Conservation (phyloP, 2,888 invertebrate genomes). For the Amiota mariae region DNA sequence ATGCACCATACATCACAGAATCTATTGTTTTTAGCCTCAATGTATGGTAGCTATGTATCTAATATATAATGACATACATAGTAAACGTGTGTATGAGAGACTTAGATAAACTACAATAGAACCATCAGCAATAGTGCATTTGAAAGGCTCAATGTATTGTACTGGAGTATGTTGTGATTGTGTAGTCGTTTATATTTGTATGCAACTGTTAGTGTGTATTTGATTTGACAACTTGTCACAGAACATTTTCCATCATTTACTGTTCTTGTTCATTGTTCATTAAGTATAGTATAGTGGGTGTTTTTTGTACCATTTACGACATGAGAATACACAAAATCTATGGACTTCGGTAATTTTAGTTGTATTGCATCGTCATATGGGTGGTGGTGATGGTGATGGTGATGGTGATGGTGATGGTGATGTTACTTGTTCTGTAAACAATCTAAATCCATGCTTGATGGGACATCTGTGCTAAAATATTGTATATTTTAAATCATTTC, state of each 20-base stretch:
- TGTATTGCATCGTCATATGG: background rate
- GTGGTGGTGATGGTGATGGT: too few relatives aligned
- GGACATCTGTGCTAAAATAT: background rate
- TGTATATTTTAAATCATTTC: background rate
- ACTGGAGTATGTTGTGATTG: background rate
- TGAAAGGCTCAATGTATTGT: background rate
- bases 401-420: too few relatives aligned
- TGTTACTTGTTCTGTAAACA: too few relatives aligned
- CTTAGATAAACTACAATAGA: too few relatives aligned
- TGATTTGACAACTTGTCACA: constrained; percentile 28
- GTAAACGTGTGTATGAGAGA: background rate
- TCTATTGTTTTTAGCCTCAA: background rate
- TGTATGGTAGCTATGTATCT: background rate
- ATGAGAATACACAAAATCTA: constrained; percentile 8
- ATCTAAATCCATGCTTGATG: background rate
- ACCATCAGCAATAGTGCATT: background rate
- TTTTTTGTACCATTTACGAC: background rate
- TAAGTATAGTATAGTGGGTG: background rate
- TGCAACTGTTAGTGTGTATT: background rate
- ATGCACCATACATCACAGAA: too few relatives aligned
- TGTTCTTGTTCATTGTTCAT: constrained; percentile 18
- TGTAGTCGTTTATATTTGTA: too few relatives aligned
- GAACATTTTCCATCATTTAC: constrained; percentile 15
- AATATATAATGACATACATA: too few relatives aligned
- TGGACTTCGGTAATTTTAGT: constrained; percentile 3